Conservation (phyloP, 2,113 vertebrate species). For the Rhipidura dahli region DNA sequence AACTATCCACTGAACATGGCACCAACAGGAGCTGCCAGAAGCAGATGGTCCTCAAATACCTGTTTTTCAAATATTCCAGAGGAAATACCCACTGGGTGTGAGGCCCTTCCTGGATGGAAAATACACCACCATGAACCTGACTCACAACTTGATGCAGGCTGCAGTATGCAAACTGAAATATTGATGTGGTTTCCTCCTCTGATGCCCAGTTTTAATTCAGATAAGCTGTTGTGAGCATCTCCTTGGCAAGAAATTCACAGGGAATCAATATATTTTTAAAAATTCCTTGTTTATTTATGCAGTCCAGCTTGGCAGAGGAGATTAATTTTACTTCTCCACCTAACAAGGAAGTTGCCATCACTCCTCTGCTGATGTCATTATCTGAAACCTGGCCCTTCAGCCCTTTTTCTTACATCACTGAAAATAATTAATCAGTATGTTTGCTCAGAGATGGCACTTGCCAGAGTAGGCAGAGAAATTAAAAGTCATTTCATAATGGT, state of each 20-base stretch:
- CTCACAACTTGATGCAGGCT: not conserved
- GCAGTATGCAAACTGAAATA: not conserved
- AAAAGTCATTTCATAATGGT: not conserved
- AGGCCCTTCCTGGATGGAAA: not conserved
- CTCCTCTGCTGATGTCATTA: not conserved
- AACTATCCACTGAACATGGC: accelerated
- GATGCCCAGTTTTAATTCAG: not conserved
- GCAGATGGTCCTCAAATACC: not conserved
- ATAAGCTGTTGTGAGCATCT: slow-evolving; percentile 11
- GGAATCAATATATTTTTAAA: not conserved
- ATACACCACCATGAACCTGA: not conserved
- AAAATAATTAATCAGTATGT: not conserved
- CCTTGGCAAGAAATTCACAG: not conserved
- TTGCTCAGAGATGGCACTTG: not conserved
- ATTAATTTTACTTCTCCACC: slow-evolving; percentile 19
- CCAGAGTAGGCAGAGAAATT: not conserved
- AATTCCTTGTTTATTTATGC: not conserved
- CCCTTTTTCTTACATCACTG: not conserved
- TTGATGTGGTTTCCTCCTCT: not conserved
- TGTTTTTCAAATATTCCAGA: not conserved
- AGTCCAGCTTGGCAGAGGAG: not conserved
- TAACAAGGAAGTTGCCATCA: not conserved
- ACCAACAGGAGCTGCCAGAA: not conserved
- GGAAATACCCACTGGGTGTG: not conserved
- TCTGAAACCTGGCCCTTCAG: not conserved